phyloP scores from a whole-genome alignment of 1,140 invertebrate species.

The Conus ventricosus region DNA sequence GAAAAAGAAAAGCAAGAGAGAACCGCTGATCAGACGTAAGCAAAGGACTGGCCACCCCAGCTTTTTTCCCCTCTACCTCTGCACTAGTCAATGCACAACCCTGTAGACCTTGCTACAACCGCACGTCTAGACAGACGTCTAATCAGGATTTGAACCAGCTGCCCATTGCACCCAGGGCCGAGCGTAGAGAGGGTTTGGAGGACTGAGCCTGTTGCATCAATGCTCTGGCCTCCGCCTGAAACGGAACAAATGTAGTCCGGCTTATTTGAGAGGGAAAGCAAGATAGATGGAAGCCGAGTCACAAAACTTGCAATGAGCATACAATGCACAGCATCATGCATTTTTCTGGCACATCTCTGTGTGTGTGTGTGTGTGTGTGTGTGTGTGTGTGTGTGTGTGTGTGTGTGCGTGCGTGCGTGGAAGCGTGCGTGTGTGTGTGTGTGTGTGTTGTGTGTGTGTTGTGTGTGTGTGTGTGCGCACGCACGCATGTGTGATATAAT shows the following conservation, averaged over 20 bases:
- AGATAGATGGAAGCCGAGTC: too few relatives aligned
- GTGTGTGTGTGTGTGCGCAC: too few relatives aligned
- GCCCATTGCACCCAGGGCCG: slow-evolving; percentile 46
- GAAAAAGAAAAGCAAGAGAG: too few relatives aligned
- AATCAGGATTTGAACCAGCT: slow-evolving; percentile 55
- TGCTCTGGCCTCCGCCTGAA: slow-evolving; percentile 56
- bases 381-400: background rate
- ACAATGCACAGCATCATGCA: too few relatives aligned
- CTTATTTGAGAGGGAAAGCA: slow-evolving; percentile 17
- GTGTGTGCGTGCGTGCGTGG: background rate
- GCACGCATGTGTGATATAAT: background rate
- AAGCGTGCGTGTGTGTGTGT: too few relatives aligned
- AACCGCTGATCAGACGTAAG: too few relatives aligned
- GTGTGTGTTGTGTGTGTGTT: too few relatives aligned
- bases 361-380: background rate
- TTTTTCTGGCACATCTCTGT: background rate
- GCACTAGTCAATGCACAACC: too few relatives aligned
- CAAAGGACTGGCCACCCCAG: too few relatives aligned
- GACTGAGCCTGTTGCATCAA: slow-evolving; percentile 50
- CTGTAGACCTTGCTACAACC: too few relatives aligned
- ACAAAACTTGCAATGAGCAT: too few relatives aligned
- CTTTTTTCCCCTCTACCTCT: too few relatives aligned
- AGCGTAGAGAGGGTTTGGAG: slow-evolving; percentile 53
- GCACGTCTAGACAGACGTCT: background rate
- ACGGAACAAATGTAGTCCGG: slow-evolving; percentile 44